Evolutionary conservation across 2,113 vertebrate species (phyloP).

Genomic region (Mesitornis unicolor): DNA sequence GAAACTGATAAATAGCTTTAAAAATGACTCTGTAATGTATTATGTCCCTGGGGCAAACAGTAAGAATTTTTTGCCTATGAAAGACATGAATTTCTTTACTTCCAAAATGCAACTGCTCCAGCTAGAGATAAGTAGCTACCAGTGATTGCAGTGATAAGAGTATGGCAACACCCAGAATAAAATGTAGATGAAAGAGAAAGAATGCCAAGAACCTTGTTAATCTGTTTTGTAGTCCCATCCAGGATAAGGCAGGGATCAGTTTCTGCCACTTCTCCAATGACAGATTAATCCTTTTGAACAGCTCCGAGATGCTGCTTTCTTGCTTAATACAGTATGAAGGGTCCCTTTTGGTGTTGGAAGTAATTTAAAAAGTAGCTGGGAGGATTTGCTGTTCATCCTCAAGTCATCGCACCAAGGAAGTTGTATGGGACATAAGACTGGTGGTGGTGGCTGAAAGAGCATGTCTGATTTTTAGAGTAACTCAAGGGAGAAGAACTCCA

Average conservation of each 20-base stretch:
- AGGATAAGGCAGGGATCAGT: background rate
- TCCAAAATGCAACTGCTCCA: background rate
- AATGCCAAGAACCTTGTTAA: background rate
- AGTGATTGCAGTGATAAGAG: background rate
- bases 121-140: background rate
- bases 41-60: background rate
- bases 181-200: background rate
- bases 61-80: background rate
- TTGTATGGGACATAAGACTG: background rate
- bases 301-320: background rate
- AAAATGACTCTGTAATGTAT: background rate
- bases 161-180: background rate
- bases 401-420: background rate
- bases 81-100: background rate
- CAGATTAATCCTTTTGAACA: background rate
- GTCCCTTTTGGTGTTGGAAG: background rate
- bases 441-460: background rate
- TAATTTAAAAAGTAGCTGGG: background rate
- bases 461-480: background rate
- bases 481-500: background rate
- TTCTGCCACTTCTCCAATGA: accelerated
- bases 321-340: accelerated
- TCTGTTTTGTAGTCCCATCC: background rate
- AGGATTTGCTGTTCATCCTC: background rate
- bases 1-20: background rate